Percentiles rank a stretch among this genome's conserved stretches.
Conservation (phyloP, 2,888 invertebrate genomes). For the Drosophila ustulata region DNA sequence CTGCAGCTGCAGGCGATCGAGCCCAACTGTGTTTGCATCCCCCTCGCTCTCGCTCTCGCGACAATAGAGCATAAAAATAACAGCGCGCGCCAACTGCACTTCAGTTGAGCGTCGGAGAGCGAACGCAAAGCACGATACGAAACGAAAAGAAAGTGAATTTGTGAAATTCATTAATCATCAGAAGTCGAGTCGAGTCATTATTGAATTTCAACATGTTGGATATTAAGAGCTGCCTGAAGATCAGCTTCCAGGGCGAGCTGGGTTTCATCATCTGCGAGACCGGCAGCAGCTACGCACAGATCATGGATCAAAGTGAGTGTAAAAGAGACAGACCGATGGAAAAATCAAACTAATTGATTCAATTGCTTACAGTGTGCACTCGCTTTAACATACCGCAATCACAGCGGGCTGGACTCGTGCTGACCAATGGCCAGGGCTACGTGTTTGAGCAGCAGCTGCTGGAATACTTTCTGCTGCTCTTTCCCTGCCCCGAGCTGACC, state of each 20-base stretch:
- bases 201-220: slow-evolving; percentile 46
- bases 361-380: slow-evolving; percentile 28
- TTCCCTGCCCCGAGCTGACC: slow-evolving; percentile 78
- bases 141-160: not conserved
- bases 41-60: not conserved
- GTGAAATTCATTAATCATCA: slow-evolving; percentile 4
- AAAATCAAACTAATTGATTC: not conserved
- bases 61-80: slow-evolving; percentile 31
- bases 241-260: slow-evolving; percentile 60
- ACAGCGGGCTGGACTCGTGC: slow-evolving; percentile 63
- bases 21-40: not conserved
- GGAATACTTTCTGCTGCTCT: slow-evolving; percentile 79
- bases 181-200: not conserved
- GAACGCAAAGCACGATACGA: not conserved
- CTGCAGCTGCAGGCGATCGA: slow-evolving; percentile 17
- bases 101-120: slow-evolving; percentile 44
- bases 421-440: slow-evolving; percentile 76
- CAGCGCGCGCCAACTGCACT: slow-evolving; percentile 41
- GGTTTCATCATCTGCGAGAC: slow-evolving; percentile 48
- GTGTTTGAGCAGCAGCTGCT: slow-evolving; percentile 76
- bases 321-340: not conserved
- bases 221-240: slow-evolving; percentile 56
- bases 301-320: slow-evolving; percentile 73
- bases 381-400: slow-evolving; percentile 60
- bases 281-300: slow-evolving; percentile 65